Evolutionary conservation across 2,113 vertebrate genomes (phyloP), one percentile per base, ranked within the genome.

Genomic region (Gnathonemus echidnorhynchus): DNA sequence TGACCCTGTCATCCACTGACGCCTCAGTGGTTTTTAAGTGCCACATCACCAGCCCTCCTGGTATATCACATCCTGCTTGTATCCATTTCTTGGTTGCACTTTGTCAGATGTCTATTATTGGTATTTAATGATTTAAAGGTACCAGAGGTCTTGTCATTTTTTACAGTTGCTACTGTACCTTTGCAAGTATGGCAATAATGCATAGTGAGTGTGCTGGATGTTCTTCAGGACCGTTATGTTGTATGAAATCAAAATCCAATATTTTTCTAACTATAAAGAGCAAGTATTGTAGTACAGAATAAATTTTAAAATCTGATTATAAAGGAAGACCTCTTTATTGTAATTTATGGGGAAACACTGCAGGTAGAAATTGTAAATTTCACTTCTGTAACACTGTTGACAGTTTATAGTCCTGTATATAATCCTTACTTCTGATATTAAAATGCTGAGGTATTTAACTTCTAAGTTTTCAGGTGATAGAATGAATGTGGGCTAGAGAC

Each of bases 351-450:
- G 39, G 93, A 94, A 90, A 93, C 91, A 92, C 92, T 90, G 35
- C 42, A 84, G 42, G 42, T 84, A 90, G 91, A 90, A 85, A 86
- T 88, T 93, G 92, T 93, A 42, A 84, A 88, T 92, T 94, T 96
- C 90, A 92, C 95, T 95, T 95, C 95, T 95, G 95, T 96, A 95
- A 94, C 89, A 53, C 52, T 42, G 39, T 53, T 52, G 91, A 95
- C 90, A 92, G 93, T 95, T 94, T 92, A 92, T 93, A 93, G 94
- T 94, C 93, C 92, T 93, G 91, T 93, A 92, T 91, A 93, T 92
- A 93, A 92, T 92, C 92, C 95, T 95, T 56, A 56, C 53, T 56
- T 56, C 53, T 53, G 52, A 53, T 53, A 53, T 21, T 19, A 53
- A 53, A 19, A 53, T 53, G 17, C 17, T 21, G 52, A 21, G 52